Percentiles rank a stretch among this genome's conserved stretches.
Evolutionary conservation across 2,888 invertebrate species (phyloP).

Genomic region (Idaea dimidiata): DNA sequence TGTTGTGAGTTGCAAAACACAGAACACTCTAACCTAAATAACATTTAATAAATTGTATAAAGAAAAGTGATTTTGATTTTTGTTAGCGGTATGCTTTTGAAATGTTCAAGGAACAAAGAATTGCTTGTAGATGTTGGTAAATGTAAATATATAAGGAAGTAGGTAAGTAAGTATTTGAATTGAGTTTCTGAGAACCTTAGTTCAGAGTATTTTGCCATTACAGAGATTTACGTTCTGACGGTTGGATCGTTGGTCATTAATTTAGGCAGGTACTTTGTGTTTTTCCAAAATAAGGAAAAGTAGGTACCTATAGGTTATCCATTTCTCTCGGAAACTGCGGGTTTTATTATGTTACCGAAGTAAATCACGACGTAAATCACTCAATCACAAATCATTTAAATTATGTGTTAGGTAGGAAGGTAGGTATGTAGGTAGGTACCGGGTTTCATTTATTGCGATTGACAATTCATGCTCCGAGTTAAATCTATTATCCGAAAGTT

Average conservation of each 20-base stretch:
- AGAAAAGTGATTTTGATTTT: too few species aligned
- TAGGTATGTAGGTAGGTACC: background rate
- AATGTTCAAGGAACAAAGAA: too few species aligned
- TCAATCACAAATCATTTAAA: background rate
- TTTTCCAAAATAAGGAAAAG: conserved; percentile 1
- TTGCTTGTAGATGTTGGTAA: too few species aligned
- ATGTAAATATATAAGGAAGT: too few species aligned
- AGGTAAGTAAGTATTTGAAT: background rate
- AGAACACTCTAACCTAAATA: too few species aligned
- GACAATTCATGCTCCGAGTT: background rate
- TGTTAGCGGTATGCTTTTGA: too few species aligned
- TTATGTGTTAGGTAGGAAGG: background rate
- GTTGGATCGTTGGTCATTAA: background rate
- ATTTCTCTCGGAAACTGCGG: background rate
- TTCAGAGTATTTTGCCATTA: background rate
- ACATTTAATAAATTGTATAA: too few species aligned
- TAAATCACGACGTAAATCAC: background rate
- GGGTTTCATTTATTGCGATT: background rate
- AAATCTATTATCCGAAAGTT: background rate
- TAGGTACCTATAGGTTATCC: conserved; percentile 1
- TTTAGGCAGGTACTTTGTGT: background rate
- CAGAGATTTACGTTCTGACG: background rate
- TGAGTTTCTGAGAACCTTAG: background rate
- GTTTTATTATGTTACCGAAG: background rate
- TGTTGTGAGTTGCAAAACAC: too few species aligned